Base-by-base conservation (phyloP, 1,140 invertebrate genomes). In the Myzus persicae region DNA sequence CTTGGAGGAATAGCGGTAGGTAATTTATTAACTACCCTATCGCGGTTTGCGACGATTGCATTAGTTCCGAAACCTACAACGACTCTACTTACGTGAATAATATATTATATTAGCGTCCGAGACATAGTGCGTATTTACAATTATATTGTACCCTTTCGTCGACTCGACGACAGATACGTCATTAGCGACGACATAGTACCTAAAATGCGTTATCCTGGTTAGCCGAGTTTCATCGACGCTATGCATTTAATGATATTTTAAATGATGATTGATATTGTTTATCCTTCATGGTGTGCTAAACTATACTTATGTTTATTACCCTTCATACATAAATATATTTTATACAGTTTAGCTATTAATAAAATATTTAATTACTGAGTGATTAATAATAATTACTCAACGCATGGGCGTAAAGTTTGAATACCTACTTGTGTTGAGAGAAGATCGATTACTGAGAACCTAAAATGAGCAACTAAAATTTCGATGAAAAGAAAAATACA, bases 251-350 rank as follows among this genome's bases (percentile, higher is more conserved):
- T 54, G 44, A 22, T 51, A 51, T 24, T 38, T 48, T 51, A 44
- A 54, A 54, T 89, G 20, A 89, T 54, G 36, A 89, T 54, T 26
- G n/a, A 89, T 89, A 89, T 88, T 36, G 31, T 88, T 36, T 89
- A 48, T 89, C 24, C 9, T 51, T 22, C 24, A 48, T 9, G 38
- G n/a, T 51, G 1, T 89, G 31, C 5, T 38, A 36, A 54, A 54
- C 51, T 89, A 48, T 40, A 76, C 48, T 67, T 18, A 51, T 89
- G 36, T 51, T 89, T 89, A 89, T 38, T 89, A 89, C n/a, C n/a
- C 36, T 9, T 38, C n/a, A 36, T 51, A 38, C 24, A 89, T 36
- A 51, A 89, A 89, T 51, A 51, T 36, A 38, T 54, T 67, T 67
- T 51, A 48, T 51, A 54, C 14, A 48, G 6, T 88, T 88, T 88